These are phyloP conservation scores for Imbricaverruca yamaguchii DNA, from an alignment of 2,888 invertebrate species.

Conservation along the genomic window DNA sequence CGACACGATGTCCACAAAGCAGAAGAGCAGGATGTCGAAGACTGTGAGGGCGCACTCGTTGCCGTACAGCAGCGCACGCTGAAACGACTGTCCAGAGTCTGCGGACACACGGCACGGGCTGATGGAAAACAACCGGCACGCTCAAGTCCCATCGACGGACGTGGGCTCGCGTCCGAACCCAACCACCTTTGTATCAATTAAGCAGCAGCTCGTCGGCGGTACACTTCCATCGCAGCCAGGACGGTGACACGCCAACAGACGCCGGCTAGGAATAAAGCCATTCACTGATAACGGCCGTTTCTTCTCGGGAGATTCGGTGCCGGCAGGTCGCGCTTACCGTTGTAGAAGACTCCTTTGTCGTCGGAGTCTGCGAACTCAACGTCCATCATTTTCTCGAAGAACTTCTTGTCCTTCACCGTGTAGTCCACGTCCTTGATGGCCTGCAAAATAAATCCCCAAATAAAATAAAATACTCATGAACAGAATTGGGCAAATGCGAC, in stretches of 20 bases:
- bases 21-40: constrained; percentile 61
- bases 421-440: constrained; percentile 65
- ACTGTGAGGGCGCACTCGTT: constrained; percentile 60
- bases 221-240: too few species aligned
- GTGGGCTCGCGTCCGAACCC: too few species aligned
- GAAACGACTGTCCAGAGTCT: constrained; percentile 61
- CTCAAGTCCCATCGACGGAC: too few species aligned
- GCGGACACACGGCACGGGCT: constrained; percentile 36
- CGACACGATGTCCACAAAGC: constrained; percentile 52
- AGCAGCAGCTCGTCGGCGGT: too few species aligned
- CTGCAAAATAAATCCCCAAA: constrained; percentile 41
- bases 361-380: constrained; percentile 54
- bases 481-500: too few species aligned
- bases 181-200: too few species aligned
- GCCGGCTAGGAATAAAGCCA: too few species aligned
- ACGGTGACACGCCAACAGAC: too few species aligned
- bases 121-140: too few species aligned
- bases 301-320: too few species aligned
- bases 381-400: constrained; percentile 56
- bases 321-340: background rate
- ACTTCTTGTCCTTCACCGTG: constrained; percentile 58
- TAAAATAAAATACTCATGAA: too few species aligned
- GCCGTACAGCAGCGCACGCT: constrained; percentile 60
- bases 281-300: too few species aligned
- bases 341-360: constrained; percentile 50